phyloP scores from a whole-genome alignment of 2,888 invertebrate species.

The Caenorhabditis sp. region DNA sequence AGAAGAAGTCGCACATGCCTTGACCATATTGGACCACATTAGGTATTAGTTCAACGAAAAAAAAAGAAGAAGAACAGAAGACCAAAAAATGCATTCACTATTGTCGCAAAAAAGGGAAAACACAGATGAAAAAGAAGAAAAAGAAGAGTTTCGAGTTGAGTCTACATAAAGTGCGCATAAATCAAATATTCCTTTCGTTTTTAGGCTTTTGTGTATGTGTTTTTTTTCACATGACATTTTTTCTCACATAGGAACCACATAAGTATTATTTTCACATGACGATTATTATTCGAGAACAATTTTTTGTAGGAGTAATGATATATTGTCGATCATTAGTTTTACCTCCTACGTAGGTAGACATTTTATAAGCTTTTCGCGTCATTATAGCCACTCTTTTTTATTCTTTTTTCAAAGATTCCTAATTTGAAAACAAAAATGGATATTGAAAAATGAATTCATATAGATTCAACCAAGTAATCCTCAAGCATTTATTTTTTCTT shows the following conservation, averaged over 20 bases:
- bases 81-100: not conserved
- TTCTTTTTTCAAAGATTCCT: too few relatives aligned
- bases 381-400: too few relatives aligned
- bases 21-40: too few relatives aligned
- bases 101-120: not conserved
- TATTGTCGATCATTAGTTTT: not conserved
- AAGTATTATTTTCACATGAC: not conserved
- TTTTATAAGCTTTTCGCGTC: too few relatives aligned
- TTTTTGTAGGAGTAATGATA: not conserved
- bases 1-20: too few relatives aligned
- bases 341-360: not conserved
- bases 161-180: not conserved
- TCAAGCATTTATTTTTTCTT: too few relatives aligned
- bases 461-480: too few relatives aligned
- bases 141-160: constrained; percentile 2
- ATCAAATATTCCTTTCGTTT: constrained; percentile 1
- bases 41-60: not conserved
- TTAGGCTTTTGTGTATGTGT: not conserved
- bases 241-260: not conserved
- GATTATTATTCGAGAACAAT: too few relatives aligned
- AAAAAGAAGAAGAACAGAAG: not conserved
- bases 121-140: not conserved
- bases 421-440: too few relatives aligned
- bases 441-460: too few relatives aligned
- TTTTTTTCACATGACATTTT: not conserved